A percentile compares a stretch with the other conserved stretches of the same genome.
These are phyloP conservation scores for Panurus biarmicus DNA, from an alignment of 2,113 vertebrate genomes.

Conservation along the genomic window DNA sequence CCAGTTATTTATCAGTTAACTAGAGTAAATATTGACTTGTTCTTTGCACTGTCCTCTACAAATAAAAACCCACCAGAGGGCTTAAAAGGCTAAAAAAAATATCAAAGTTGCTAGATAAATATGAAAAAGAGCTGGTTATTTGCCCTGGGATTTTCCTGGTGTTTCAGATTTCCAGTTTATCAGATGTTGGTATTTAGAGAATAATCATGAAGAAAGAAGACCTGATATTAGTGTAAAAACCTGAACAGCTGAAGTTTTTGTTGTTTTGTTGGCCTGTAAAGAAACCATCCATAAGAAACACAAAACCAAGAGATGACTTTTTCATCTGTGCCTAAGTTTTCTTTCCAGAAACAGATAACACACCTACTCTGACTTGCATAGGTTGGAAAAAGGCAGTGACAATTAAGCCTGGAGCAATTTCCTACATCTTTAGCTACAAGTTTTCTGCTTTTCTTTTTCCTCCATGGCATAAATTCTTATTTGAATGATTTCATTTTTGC, in stretches of 20 bases:
- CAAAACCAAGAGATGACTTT: not conserved
- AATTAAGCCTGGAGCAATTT: not conserved
- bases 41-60: constrained; percentile 52
- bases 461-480: not conserved
- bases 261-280: not conserved
- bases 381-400: not conserved
- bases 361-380: not conserved
- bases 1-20: constrained; percentile 55
- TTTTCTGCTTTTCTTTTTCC: not conserved
- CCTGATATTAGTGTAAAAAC: not conserved
- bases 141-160: not conserved
- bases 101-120: not conserved
- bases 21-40: constrained; percentile 67
- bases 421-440: not conserved
- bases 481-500: not conserved
- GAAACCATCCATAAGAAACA: not conserved
- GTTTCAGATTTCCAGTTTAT: not conserved
- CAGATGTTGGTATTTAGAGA: not conserved
- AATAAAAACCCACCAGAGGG: constrained; percentile 23
- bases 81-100: constrained; percentile 1
- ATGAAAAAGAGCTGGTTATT: constrained; percentile 15
- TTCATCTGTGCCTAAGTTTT: not conserved
- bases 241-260: not conserved
- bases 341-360: not conserved
- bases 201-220: not conserved